phyloP scores from a whole-genome alignment of 2,888 invertebrate species.

The Sicus ferrugineus region DNA sequence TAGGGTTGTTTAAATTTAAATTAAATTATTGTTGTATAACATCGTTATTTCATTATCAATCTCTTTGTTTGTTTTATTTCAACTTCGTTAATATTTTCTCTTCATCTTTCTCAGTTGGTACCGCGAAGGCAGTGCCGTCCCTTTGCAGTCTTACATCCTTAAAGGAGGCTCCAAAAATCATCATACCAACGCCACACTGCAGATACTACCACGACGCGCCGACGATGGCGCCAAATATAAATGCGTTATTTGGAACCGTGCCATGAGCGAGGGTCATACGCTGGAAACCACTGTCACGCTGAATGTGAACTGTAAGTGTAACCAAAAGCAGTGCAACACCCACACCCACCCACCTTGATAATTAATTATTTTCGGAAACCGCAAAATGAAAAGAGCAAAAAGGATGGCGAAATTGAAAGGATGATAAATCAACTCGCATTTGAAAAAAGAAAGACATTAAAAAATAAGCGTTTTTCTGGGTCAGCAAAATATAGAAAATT shows the following conservation, averaged over 20 bases:
- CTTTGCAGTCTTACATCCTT: constrained; percentile 75
- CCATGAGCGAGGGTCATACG: constrained; percentile 82
- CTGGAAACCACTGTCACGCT: constrained; percentile 82
- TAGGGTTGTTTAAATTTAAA: too few relatives aligned
- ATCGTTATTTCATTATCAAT: not conserved
- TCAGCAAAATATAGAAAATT: too few relatives aligned
- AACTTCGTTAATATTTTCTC: too few relatives aligned
- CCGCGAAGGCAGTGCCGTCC: constrained; percentile 78
- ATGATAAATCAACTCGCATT: not conserved
- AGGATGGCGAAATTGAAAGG: not conserved
- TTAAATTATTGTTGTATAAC: not conserved
- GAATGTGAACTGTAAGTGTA: constrained; percentile 88
- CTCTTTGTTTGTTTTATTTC: not conserved
- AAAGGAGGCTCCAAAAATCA: constrained; percentile 78
- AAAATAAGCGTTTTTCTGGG: too few relatives aligned
- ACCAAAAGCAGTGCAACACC: not conserved
- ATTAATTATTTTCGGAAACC: constrained; percentile 3
- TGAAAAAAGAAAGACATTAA: not conserved
- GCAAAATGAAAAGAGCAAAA: not conserved
- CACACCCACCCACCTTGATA: not conserved
- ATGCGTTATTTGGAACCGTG: constrained; percentile 90
- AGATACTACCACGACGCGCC: constrained; percentile 79
- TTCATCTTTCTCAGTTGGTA: constrained; percentile 76
- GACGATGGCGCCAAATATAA: constrained; percentile 86
- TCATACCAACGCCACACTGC: constrained; percentile 78